Percentiles rank a stretch among this genome's conserved stretches.
Evolutionary conservation across 2,113 vertebrate species (phyloP).

Genomic region (Pygoscelis adeliae): DNA sequence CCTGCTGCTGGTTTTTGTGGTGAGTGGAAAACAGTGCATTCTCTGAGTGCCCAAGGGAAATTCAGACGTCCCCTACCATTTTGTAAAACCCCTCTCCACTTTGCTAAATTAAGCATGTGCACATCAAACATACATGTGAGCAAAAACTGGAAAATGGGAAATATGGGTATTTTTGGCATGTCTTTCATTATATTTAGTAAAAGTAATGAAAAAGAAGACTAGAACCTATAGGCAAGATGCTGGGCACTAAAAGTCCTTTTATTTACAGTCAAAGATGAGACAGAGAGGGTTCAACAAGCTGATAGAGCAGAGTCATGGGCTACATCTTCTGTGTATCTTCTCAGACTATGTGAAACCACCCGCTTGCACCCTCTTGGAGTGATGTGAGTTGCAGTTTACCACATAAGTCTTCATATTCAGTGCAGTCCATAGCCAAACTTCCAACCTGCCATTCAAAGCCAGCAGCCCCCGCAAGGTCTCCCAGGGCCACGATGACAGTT

Average conservation of each 20-base stretch:
- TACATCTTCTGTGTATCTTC: rapidly evolving
- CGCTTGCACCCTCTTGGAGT: rapidly evolving
- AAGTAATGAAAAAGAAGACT: neutral
- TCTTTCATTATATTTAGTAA: neutral
- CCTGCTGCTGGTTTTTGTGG: neutral
- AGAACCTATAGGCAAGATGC: neutral
- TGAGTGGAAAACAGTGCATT: neutral
- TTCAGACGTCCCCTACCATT: neutral
- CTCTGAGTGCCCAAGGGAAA: neutral
- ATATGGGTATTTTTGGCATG: neutral
- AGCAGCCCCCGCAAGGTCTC: neutral
- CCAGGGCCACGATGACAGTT: neutral
- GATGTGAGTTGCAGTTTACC: neutral
- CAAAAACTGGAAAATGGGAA: neutral
- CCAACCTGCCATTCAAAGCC: neutral
- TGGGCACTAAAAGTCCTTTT: neutral
- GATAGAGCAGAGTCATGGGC: neutral
- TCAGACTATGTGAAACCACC: neutral
- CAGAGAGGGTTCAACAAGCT: neutral
- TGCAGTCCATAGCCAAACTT: rapidly evolving
- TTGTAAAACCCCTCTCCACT: neutral
- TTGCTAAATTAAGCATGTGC: neutral
- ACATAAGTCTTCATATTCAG: rapidly evolving
- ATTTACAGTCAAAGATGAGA: neutral
- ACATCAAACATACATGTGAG: neutral